Conservation (phyloP, 37 sponge, comb jelly and placozoan genomes). For the Hexactinellida sp. region DNA sequence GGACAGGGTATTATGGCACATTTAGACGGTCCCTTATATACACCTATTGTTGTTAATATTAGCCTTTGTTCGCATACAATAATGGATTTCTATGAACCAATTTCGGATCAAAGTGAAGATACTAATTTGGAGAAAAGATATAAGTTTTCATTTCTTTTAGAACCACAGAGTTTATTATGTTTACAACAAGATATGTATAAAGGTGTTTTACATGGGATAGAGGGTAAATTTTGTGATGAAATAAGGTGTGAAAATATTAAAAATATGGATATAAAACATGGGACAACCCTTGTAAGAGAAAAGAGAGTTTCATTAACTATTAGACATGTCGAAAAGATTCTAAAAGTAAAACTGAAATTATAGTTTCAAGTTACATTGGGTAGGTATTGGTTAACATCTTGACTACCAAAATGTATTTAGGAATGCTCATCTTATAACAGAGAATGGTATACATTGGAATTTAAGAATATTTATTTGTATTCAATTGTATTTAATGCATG, state of each 20-base stretch:
- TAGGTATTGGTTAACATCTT: too few species aligned
- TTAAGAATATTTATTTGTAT: too few species aligned
- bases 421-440: too few species aligned
- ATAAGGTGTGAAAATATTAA: background rate
- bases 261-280: background rate
- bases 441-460: too few species aligned
- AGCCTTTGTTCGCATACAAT: conserved; percentile 75
- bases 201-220: conserved; percentile 65
- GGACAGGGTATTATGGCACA: conserved; percentile 98
- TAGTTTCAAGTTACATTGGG: background rate
- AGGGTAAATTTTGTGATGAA: conserved; percentile 31
- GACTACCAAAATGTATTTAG: too few species aligned
- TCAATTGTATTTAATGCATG: too few species aligned
- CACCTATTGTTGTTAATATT: conserved; percentile 71
- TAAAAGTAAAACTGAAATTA: conserved; percentile 44
- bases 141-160: conserved; percentile 67
- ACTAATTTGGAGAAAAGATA: conserved; percentile 39
- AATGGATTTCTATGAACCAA: conserved; percentile 60
- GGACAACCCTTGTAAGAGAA: conserved; percentile 35
- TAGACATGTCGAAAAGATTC: conserved; percentile 79
- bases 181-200: conserved; percentile 71
- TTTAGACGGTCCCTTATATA: conserved; percentile 88
- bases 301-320: conserved; percentile 94
- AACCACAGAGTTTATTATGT: conserved; percentile 79
- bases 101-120: conserved; percentile 9